Percentiles rank a stretch among this genome's conserved stretches.
Conservation (phyloP, 1,140 invertebrate genomes). For the Drosophila biarmipes region DNA sequence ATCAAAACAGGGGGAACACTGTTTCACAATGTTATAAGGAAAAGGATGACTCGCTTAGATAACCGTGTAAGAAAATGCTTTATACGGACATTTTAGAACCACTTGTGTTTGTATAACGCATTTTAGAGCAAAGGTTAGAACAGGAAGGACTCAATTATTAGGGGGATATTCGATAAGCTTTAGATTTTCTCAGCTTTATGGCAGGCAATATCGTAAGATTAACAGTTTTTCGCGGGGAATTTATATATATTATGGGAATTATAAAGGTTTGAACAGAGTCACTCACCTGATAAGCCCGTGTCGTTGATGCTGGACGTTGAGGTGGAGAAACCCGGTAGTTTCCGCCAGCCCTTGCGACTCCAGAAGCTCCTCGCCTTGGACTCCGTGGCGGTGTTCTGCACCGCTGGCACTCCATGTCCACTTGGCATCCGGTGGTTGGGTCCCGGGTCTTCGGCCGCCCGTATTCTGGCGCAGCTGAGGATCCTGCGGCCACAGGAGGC, state of each 20-base stretch:
- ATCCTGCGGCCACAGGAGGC: constrained; percentile 74
- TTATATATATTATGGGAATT: too few relatives aligned
- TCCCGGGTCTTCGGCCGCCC: constrained; percentile 79
- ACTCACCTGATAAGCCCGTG: constrained; percentile 87
- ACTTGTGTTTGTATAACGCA: too few relatives aligned
- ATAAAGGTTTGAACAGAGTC: too few relatives aligned
- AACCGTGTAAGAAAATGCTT: too few relatives aligned
- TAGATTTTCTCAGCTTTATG: background rate
- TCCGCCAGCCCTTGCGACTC: constrained; percentile 91
- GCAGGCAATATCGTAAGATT: background rate
- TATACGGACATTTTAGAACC: too few relatives aligned
- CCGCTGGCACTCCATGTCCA: background rate
- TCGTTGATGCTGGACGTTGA: constrained; percentile 88
- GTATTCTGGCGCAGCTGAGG: constrained; percentile 74
- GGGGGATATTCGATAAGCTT: too few relatives aligned
- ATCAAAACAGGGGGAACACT: background rate
- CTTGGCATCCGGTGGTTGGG: constrained; percentile 37
- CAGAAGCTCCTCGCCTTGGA: constrained; percentile 87
- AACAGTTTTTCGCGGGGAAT: too few relatives aligned
- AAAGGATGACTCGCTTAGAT: too few relatives aligned
- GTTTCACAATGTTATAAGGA: too few relatives aligned
- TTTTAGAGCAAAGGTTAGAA: too few relatives aligned
- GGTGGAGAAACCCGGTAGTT: constrained; percentile 88
- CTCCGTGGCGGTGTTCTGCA: constrained; percentile 43
- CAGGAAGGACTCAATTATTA: too few relatives aligned